Base-by-base conservation (phyloP, 2,113 vertebrate genomes). In the Onychostruthus taczanowskii region DNA sequence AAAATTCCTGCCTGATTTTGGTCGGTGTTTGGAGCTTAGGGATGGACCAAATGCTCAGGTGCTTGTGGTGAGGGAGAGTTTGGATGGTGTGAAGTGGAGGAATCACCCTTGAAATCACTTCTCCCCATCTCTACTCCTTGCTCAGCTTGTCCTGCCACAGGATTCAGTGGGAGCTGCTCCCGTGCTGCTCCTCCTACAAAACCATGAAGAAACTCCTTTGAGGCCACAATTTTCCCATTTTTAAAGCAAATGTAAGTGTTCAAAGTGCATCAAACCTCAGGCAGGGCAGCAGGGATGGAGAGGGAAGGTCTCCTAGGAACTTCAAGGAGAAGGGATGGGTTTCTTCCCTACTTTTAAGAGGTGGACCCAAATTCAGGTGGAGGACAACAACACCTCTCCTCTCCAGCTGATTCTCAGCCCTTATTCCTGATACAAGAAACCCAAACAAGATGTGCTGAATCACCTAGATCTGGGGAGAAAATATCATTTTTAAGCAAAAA, bases 31-130 rank as follows among this genome's bases (percentile, higher is more conserved):
- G 30, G 52, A 58, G 52, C 43, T 70, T 0, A 3, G 27, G 43
- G 80, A 13, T 10, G 24, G 59, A n/a, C 7, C 16, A 44, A 6
- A 3, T 0, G 22, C 39, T 28, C 69, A 43, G 50, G 47, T 12
- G 26, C 33, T 5, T 0, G 9, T 0, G 11, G 39, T 0, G 1
- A 87, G 28, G 70, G 59, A 46, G 27, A 13, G 56, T 56, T 75
- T 33, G 66, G 76, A 6, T 15, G 58, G n/a, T 11, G 37, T 1
- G 5, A 8, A 13, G 50, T 11, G 41, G 46, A 55, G 13, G 26
- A 21, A 53, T 16, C 47, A 44, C 10, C 63, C 67, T 37, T 28
- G 52, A 56, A 78, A 50, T 15, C 39, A 8, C 9, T 23, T 59
- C 37, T 33, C 21, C 56, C 13, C 44, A 39, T 15, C 52, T 27